Evolutionary conservation across 2,888 invertebrate genomes (phyloP), one percentile per base, ranked within the genome.

Genomic region (Amorpha juglandis): DNA sequence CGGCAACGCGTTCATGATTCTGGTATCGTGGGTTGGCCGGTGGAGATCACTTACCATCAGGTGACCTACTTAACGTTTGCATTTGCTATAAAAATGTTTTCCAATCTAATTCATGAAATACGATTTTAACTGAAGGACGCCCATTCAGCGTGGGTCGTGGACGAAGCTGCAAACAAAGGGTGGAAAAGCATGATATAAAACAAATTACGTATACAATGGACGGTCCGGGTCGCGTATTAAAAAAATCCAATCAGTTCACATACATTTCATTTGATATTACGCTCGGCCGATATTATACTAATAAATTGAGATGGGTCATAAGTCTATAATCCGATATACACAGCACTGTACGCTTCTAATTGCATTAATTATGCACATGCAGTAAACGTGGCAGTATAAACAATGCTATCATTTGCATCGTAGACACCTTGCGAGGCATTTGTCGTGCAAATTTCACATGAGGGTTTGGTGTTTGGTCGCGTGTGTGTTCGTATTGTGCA

Each of bases 291-390:
- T 55, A 58, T 62, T 45, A 52, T 58, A 11, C 19, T 58, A 19
- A 42, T 58, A 42, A 58, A 58, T 58, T 58, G 42, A 38, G 42
- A 58, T 58, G 42, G 42, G 19, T 11, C 58, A 19, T 58, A 68
- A 67, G 65, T 62, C 70, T 71, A 74, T 58, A 71, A 63, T 64
- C 62, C 66, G 65, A 64, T 69, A 19, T 58, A 63, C 11, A 47
- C 21, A 35, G 16, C 7, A 53, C 66, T 52, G 55, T 52, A 21
- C n/a, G 62, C 50, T 38, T 65, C 66, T 72, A 74, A 72, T 73
- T 75, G 70, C 75, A 75, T 75, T 73, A 74, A 74, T 73, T 73
- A 75, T 74, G 71, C 74, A 67, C 64, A 64, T 71, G 71, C 72
- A 70, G 64, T 65, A 68, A 68, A 63, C 65, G 12, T 14, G 63